Evolutionary conservation across 2,797 vertebrate species (phyloP), one percentile per base, ranked within the genome.

Genomic region (Botia almorhae): DNA sequence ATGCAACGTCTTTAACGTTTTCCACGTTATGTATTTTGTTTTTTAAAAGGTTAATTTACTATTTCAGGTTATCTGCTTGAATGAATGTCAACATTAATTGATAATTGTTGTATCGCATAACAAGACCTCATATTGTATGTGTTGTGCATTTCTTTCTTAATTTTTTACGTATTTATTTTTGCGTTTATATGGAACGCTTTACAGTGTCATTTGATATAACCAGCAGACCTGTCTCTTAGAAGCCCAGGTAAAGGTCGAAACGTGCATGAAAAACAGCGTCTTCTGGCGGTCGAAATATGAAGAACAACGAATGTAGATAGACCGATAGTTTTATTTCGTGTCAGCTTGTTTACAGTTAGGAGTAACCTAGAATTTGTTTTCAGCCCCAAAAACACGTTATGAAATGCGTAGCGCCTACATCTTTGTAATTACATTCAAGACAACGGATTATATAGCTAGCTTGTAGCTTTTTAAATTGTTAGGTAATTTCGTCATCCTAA

Each of bases 191-290:
- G 21, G 33, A 46, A 46, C 12, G 55, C 5, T 17, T 39, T 39
- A 0, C 39, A 39, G 48, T 2, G 48, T 67, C 26, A 43, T 43
- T 11, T 56, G 19, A 67, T 16, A 43, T 68, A 23, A n/a, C 48
- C 14, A 67, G 74, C 48, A 7, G 19, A 5, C 29, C 29, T 8
- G 64, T 23, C 33, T n/a, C 33, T 17, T 8, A 33, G 3, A 75
- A 39, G 23, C 53, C 19, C 16, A 48, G 17, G 51, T 19, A 68
- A 2, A 4, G 4, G 46, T 53, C 29, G 51, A 53, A 7, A 4
- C 5, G 0, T 1, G 6, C 4, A 86, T 84, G 92, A 87, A 86
- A 83, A 84, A 93, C 90, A 92, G 92, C 91, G 91, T 91, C 93
- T 88, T 93, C 91, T 92, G 86, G 84, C 88, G 91, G 90, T 82